Evolutionary conservation across 1,140 invertebrate genomes (phyloP).

Genomic region (Drosophila willistoni): DNA sequence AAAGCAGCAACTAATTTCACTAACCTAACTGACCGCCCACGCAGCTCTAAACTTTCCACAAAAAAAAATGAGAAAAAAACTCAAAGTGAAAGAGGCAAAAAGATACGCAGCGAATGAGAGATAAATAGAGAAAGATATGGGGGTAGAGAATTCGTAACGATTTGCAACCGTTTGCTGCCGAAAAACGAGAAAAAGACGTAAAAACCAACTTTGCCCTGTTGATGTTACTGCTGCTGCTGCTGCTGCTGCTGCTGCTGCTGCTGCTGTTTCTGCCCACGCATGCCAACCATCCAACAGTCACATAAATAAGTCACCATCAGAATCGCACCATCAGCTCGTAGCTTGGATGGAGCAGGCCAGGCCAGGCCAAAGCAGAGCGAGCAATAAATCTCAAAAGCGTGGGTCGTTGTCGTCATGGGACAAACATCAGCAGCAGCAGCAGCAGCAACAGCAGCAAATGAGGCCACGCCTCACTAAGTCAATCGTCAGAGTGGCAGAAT

Average conservation of each 20-base stretch:
- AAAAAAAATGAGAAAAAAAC: neutral
- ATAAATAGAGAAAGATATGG: neutral
- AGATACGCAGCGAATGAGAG: constrained; percentile 1
- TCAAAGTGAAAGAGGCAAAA: constrained; percentile 15
- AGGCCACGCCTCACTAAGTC: constrained; percentile 58
- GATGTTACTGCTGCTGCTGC: neutral
- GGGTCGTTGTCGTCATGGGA: constrained; percentile 53
- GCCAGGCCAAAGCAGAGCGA: constrained; percentile 27
- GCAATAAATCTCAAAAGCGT: constrained; percentile 74
- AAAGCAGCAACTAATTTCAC: constrained; percentile 47
- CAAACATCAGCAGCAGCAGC: constrained; percentile 49
- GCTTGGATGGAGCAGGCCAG: constrained; percentile 23
- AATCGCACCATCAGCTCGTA: constrained; percentile 57
- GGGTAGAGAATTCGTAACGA: neutral
- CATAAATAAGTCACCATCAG: constrained; percentile 77
- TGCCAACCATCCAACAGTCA: constrained; percentile 44
- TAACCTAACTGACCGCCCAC: constrained; percentile 21
- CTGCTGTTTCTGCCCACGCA: constrained; percentile 55
- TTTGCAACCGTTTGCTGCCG: constrained; percentile 78
- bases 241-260: constrained; percentile 30
- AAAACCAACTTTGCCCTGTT: constrained; percentile 32
- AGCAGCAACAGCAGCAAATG: constrained; percentile 34
- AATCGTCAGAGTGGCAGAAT: constrained; percentile 35
- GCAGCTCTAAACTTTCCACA: neutral
- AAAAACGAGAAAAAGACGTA: constrained; percentile 40